A percentile compares a stretch with the other conserved stretches of the same genome.
These are phyloP conservation scores for Bathynomus jamesi DNA, from an alignment of 1,140 invertebrate genomes.

Conservation along the genomic window DNA sequence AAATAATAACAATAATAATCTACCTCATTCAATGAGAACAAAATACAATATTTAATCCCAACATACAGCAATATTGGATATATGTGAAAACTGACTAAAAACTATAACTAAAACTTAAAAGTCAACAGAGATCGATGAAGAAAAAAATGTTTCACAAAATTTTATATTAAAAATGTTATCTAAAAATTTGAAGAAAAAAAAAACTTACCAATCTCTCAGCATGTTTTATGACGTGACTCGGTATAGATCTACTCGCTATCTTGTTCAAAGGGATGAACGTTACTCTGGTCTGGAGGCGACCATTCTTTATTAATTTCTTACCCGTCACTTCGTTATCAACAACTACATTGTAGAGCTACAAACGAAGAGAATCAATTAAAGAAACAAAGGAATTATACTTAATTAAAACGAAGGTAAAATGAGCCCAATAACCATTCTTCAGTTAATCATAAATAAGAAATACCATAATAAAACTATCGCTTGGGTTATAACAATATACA, in stretches of 20 bases:
- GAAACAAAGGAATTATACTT: neutral
- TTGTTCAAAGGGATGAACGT: slow-evolving; percentile 91
- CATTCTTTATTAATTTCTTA: slow-evolving; percentile 73
- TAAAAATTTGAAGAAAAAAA: too few species aligned
- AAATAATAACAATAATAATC: neutral
- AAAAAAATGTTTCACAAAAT: too few species aligned
- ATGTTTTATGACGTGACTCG: slow-evolving; percentile 51
- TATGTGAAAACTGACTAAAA: too few species aligned
- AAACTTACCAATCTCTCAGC: slow-evolving; percentile 63
- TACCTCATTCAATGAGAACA: neutral
- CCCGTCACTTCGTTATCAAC: slow-evolving; percentile 79
- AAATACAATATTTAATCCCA: too few species aligned
- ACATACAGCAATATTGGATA: too few species aligned
- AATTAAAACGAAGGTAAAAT: slow-evolving; percentile 3
- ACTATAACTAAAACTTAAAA: too few species aligned
- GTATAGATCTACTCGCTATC: slow-evolving; percentile 59
- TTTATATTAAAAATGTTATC: too few species aligned
- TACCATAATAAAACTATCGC: too few species aligned
- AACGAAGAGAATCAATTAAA: slow-evolving; percentile 39
- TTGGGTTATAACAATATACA: too few species aligned
- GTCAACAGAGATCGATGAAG: too few species aligned
- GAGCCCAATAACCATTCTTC: too few species aligned
- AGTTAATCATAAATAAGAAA: too few species aligned
- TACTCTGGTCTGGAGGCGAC: slow-evolving; percentile 65
- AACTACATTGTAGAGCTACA: slow-evolving; percentile 79